Evolutionary conservation across 2,797 vertebrate species (phyloP).

Genomic region (Schizopygopsis pylzovi): DNA sequence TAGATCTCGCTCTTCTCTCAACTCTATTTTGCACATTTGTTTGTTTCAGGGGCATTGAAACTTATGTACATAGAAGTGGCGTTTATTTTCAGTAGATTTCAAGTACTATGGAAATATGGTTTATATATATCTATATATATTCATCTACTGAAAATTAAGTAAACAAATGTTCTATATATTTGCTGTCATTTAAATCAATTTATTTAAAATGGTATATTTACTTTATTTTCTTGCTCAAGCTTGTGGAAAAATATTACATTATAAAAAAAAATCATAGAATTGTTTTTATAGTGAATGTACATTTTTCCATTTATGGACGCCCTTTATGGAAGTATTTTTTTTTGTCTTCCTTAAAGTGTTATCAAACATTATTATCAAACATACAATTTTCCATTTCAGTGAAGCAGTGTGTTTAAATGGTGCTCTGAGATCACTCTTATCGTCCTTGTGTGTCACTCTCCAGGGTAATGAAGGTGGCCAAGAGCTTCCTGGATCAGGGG

Average conservation of each 20-base stretch:
- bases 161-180: too few relatives aligned
- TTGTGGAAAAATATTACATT: too few relatives aligned
- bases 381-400: not conserved
- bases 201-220: too few relatives aligned
- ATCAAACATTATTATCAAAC: not conserved
- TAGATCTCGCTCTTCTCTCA: constrained; percentile 57
- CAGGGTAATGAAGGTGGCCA: constrained; percentile 98
- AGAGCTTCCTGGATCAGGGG: constrained; percentile 91
- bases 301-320: too few relatives aligned
- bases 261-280: too few relatives aligned
- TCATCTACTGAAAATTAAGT: too few relatives aligned
- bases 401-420: not conserved
- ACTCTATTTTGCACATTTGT: not conserved
- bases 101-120: not conserved
- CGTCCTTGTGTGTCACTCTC: not conserved
- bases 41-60: too few relatives aligned
- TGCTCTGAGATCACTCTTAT: not conserved
- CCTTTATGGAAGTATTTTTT: too few relatives aligned
- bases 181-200: too few relatives aligned
- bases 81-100: not conserved
- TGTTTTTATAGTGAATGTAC: too few relatives aligned
- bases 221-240: too few relatives aligned
- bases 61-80: not conserved
- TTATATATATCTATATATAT: too few relatives aligned
- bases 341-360: not conserved